Percentiles rank a stretch among this genome's conserved stretches.
Evolutionary conservation across 2,797 vertebrate genomes (phyloP).

Genomic region (Ambastaia sidthimunki): DNA sequence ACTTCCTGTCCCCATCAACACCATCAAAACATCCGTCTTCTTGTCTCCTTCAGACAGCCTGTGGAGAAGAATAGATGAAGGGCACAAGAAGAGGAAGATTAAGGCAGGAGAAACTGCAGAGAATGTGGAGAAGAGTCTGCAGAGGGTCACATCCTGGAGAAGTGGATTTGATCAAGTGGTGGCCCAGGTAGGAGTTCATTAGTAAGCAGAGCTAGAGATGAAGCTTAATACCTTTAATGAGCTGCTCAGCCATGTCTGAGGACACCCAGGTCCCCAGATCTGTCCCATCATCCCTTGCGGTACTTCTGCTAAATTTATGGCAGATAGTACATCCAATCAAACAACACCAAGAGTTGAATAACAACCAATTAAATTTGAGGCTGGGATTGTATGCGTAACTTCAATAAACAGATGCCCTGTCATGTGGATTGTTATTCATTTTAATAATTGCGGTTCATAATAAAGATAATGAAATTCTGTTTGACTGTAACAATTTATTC

Average conservation of each 20-base stretch:
- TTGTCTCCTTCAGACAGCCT: constrained; percentile 28
- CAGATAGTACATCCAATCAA: no score
- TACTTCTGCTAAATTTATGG: constrained; percentile 2
- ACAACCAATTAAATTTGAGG: neutral
- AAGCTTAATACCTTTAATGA: constrained; percentile 26
- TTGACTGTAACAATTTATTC: neutral
- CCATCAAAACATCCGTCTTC: neutral
- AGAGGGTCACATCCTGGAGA: constrained; percentile 8
- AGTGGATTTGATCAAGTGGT: constrained; percentile 19
- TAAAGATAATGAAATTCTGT: neutral
- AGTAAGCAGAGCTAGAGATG: constrained; percentile 25
- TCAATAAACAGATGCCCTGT: neutral
- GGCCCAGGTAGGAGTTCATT: constrained; percentile 6
- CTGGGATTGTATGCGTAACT: neutral
- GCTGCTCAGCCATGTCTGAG: constrained; percentile 1
- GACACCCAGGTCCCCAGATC: neutral
- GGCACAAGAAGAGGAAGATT: neutral
- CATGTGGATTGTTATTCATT: neutral
- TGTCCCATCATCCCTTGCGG: neutral
- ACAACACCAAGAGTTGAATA: neutral
- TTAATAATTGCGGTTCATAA: neutral
- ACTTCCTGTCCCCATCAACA: neutral
- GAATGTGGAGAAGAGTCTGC: neutral
- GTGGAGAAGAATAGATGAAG: constrained; percentile 15
- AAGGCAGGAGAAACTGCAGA: neutral